Conservation (phyloP, 2,113 vertebrate genomes). For the Caranx melampygus region DNA sequence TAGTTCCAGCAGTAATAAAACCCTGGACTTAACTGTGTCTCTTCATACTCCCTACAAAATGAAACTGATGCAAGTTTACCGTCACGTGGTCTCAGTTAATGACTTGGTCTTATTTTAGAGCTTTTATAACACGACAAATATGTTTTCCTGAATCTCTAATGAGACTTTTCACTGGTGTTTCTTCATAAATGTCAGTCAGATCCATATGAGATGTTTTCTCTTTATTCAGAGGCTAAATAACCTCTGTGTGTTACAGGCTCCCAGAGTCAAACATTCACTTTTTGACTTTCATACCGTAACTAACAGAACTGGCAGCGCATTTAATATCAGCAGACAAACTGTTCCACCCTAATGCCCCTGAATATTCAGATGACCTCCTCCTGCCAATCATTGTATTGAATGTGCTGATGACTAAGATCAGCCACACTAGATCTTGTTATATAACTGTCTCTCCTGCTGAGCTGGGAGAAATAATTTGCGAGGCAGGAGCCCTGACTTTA, state of each 20-base stretch:
- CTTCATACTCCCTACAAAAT: not conserved
- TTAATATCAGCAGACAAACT: constrained; percentile 41
- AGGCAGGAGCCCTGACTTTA: constrained; percentile 62
- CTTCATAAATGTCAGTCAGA: not conserved
- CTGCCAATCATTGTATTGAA: constrained; percentile 65
- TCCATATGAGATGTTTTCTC: not conserved
- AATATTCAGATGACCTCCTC: constrained; percentile 62
- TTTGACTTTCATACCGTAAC: constrained; percentile 15
- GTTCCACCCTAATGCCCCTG: constrained; percentile 33
- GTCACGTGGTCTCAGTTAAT: not conserved
- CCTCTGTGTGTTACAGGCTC: constrained; percentile 25
- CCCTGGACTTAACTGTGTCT: not conserved
- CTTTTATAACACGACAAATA: not conserved
- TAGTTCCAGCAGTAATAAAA: not conserved
- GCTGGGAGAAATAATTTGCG: constrained; percentile 55
- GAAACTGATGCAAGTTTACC: not conserved
- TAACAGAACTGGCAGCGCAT: constrained; percentile 12
- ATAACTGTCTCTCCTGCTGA: constrained; percentile 67
- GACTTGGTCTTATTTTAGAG: not conserved
- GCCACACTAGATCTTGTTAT: constrained; percentile 62
- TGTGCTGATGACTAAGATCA: constrained; percentile 69
- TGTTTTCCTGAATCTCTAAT: not conserved
- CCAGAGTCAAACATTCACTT: not conserved
- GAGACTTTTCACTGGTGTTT: too few species aligned
- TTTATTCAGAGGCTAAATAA: constrained; percentile 11